Conservation (phyloP, 1,140 invertebrate species). For the Caenorhabditis brenneri region DNA sequence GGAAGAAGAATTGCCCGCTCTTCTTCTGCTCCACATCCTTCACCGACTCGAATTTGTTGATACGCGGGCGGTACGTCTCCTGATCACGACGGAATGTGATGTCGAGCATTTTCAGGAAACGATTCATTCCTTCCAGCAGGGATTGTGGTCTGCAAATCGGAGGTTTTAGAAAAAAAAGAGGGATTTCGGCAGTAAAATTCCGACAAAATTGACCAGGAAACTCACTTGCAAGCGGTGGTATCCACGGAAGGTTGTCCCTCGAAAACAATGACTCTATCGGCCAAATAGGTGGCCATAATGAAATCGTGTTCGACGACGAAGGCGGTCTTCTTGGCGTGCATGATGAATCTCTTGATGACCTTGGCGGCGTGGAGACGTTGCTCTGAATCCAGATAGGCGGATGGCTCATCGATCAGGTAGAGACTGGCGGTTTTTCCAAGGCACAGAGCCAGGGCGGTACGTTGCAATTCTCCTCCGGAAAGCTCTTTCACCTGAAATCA, state of each 20-base stretch:
- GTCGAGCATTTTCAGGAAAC: slow-evolving; percentile 91
- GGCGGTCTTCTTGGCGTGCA: slow-evolving; percentile 98
- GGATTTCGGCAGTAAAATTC: background rate
- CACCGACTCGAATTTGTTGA: slow-evolving; percentile 94
- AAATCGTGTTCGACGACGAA: slow-evolving; percentile 99
- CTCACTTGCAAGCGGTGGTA: slow-evolving; percentile 83
- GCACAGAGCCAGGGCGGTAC: slow-evolving; percentile 92
- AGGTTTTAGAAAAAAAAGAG: background rate
- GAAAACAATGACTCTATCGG: slow-evolving; percentile 97
- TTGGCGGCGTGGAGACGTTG: slow-evolving; percentile 99
- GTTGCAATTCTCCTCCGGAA: slow-evolving; percentile 97
- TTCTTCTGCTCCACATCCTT: slow-evolving; percentile 97
- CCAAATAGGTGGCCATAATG: slow-evolving; percentile 99
- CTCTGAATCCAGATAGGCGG: slow-evolving; percentile 98
- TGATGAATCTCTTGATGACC: slow-evolving; percentile 97
- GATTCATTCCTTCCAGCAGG: slow-evolving; percentile 95
- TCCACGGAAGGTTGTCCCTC: slow-evolving; percentile 88
- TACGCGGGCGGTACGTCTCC: slow-evolving; percentile 95
- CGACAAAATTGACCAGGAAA: background rate
- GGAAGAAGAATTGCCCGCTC: slow-evolving; percentile 96
- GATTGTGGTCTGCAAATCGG: slow-evolving; percentile 79
- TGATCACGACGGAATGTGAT: slow-evolving; percentile 98
- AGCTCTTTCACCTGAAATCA: slow-evolving; percentile 83
- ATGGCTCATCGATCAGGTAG: slow-evolving; percentile 98
- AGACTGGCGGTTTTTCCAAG: slow-evolving; percentile 98